Conservation (phyloP, 1,140 invertebrate genomes). For the Periplaneta americana region DNA sequence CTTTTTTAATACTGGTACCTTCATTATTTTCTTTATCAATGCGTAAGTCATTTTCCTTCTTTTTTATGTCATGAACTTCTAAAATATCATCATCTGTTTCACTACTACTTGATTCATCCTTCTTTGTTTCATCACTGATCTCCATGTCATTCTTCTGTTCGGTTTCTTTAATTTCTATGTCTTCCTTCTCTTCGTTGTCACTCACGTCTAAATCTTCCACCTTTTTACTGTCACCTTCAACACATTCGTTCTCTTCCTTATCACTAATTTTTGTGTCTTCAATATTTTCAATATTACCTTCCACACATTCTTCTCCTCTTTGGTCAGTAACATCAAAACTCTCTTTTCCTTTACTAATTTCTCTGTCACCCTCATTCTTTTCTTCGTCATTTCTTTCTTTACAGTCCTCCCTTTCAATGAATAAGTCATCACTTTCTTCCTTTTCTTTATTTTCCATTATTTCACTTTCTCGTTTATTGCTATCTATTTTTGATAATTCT, state of each 20-base stretch:
- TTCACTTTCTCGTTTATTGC: no score
- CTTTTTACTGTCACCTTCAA: background rate
- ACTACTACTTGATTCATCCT: no score
- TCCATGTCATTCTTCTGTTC: no score
- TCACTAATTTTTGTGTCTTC: background rate
- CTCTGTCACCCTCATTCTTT: background rate
- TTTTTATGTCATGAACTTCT: no score
- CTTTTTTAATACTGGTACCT: no score
- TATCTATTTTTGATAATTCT: no score
- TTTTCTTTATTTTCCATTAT: background rate
- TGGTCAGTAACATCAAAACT: background rate
- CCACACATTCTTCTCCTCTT: background rate
- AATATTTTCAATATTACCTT: background rate
- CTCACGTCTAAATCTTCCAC: background rate
- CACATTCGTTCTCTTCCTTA: background rate
- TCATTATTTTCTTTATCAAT: no score
- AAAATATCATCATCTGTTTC: no score
- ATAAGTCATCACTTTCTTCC: background rate
- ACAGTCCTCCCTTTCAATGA: background rate
- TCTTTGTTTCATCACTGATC: no score
- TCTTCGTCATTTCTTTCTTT: background rate
- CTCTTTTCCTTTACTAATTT: no score
- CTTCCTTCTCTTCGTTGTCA: background rate
- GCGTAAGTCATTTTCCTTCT: no score
- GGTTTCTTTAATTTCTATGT: background rate